Conservation (phyloP, 2,888 invertebrate genomes). For the Craniophora ligustri region DNA sequence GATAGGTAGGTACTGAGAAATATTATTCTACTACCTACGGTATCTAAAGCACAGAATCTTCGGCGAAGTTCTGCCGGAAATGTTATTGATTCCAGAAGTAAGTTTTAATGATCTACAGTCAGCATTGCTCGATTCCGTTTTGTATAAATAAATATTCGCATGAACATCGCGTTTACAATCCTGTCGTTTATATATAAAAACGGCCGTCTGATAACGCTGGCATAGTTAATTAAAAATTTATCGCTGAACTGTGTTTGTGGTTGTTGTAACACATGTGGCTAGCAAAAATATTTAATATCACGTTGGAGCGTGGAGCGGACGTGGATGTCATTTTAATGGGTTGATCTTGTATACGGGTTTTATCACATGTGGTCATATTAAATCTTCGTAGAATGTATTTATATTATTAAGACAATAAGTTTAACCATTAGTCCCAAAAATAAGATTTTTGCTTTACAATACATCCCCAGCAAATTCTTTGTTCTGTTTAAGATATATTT, state of each 20-base stretch:
- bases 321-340: conserved; percentile 21
- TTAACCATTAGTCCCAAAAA: not conserved
- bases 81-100: conserved; percentile 7
- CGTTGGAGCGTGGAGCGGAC: conserved; percentile 11
- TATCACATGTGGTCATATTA: conserved; percentile 16
- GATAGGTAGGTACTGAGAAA: too few species aligned
- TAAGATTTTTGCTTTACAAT: too few species aligned
- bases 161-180: conserved; percentile 23
- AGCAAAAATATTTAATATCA: conserved; percentile 38
- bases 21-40: too few species aligned
- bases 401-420: not conserved
- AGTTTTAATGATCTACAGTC: conserved; percentile 7
- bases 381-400: conserved; percentile 10
- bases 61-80: not conserved
- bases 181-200: conserved; percentile 41
- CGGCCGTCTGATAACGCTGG: conserved; percentile 7
- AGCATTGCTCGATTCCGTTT: conserved; percentile 4
- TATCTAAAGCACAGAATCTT: too few species aligned
- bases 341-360: conserved; percentile 15
- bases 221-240: conserved; percentile 48
- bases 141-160: conserved; percentile 40
- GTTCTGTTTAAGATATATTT: too few species aligned
- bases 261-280: conserved; percentile 28
- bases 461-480: too few species aligned
- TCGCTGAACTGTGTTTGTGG: conserved; percentile 41